phyloP scores from a whole-genome alignment of 1,140 invertebrate genomes.

The Zaprionus ornatus region DNA sequence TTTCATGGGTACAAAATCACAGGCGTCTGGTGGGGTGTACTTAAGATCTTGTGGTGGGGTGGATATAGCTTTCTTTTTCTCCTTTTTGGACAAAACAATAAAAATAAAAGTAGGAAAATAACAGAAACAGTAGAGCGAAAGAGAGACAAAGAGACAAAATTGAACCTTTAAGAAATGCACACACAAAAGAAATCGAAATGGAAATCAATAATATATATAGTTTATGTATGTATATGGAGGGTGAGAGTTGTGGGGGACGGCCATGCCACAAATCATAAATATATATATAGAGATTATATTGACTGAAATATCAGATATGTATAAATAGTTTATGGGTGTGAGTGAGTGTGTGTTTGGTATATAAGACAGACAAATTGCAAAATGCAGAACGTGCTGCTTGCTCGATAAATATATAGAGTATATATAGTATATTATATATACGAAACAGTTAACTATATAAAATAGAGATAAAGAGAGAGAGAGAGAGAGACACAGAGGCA shows the following conservation, averaged over 20 bases:
- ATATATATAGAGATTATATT: conserved; percentile 27
- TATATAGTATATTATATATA: conserved; percentile 25
- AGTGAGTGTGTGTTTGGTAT: conserved; percentile 37
- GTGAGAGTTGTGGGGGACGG: conserved; percentile 47
- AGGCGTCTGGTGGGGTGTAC: conserved; percentile 15
- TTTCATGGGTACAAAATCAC: conserved; percentile 14
- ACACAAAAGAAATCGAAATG: conserved; percentile 30
- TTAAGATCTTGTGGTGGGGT: neutral
- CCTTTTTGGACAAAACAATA: conserved; percentile 38
- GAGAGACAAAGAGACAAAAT: conserved; percentile 23
- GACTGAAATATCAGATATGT: conserved; percentile 19
- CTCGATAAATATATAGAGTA: conserved; percentile 54
- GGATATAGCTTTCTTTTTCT: neutral
- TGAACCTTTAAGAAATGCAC: conserved; percentile 22
- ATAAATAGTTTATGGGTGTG: conserved; percentile 37
- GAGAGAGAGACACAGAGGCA: conserved; percentile 50
- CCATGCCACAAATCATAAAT: conserved; percentile 75
- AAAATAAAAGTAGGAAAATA: conserved; percentile 8
- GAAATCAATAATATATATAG: conserved; percentile 50
- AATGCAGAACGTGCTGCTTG: conserved; percentile 69
- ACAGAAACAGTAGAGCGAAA: conserved; percentile 3
- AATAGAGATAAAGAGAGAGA: conserved; percentile 54
- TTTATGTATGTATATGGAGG: neutral
- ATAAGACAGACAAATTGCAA: conserved; percentile 64
- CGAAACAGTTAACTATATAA: conserved; percentile 68